A percentile compares a stretch with the other conserved stretches of the same genome.
Conservation (phyloP, 2,113 vertebrate species). For the Podilymbus podiceps region DNA sequence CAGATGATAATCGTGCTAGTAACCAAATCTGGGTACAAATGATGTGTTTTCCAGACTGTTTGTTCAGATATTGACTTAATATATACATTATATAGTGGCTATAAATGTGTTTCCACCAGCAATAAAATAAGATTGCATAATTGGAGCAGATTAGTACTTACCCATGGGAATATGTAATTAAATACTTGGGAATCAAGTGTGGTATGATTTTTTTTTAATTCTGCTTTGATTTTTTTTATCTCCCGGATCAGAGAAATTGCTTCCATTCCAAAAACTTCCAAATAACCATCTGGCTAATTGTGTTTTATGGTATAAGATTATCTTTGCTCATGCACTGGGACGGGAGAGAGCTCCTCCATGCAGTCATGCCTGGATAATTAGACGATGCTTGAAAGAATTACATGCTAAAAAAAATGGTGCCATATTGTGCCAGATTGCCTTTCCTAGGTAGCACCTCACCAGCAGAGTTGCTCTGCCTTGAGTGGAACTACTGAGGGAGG, state of each 20-base stretch:
- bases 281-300: slow-evolving; percentile 41
- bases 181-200: not conserved
- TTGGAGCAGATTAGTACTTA: not conserved
- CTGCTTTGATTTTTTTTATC: not conserved
- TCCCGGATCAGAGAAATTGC: not conserved
- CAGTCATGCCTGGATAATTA: not conserved
- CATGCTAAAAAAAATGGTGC: not conserved
- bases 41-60: slow-evolving; percentile 9
- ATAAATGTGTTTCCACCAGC: slow-evolving; percentile 1
- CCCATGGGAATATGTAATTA: slow-evolving; percentile 12
- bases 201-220: not conserved
- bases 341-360: not conserved
- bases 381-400: not conserved
- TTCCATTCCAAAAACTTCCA: slow-evolving; percentile 20
- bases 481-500: not conserved
- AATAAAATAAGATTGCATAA: slow-evolving; percentile 14
- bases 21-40: slow-evolving; percentile 8
- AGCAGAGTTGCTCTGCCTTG: not conserved
- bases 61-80: slow-evolving; percentile 23
- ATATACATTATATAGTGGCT: not conserved
- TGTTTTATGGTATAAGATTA: slow-evolving; percentile 1
- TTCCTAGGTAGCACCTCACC: not conserved
- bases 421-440: not conserved
- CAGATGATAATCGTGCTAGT: slow-evolving; percentile 10
- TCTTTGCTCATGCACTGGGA: not conserved